phyloP scores from a whole-genome alignment of 2,113 vertebrate genomes.

The Coptodon rendalli region DNA sequence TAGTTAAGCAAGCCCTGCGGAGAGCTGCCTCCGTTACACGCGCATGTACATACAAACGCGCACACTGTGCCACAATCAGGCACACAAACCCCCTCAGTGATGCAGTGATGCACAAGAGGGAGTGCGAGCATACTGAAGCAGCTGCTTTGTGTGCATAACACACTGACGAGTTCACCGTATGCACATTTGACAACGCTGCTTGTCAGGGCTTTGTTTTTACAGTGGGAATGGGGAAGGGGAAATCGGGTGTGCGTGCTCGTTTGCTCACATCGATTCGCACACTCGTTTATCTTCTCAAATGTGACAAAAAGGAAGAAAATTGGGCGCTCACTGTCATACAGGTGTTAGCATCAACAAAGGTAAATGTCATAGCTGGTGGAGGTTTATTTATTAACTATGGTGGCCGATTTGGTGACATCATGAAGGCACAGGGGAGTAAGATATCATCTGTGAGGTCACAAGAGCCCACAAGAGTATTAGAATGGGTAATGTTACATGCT shows the following conservation, averaged over 20 bases:
- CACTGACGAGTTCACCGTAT: constrained; percentile 47
- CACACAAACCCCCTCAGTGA: neutral
- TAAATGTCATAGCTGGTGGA: neutral
- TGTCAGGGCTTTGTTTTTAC: constrained; percentile 39
- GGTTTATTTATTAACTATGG: neutral
- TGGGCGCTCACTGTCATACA: neutral
- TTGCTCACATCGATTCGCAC: neutral
- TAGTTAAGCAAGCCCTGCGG: constrained; percentile 60
- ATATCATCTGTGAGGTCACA: neutral
- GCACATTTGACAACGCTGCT: constrained; percentile 36
- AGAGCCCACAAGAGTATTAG: neutral
- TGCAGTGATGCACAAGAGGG: neutral
- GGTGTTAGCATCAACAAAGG: neutral
- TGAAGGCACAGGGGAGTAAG: neutral
- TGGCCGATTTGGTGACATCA: neutral
- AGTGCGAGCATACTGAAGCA: neutral
- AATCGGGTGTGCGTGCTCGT: neutral
- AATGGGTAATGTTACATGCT: neutral
- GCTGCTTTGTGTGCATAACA: constrained; percentile 27
- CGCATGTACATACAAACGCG: neutral
- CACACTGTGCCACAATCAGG: neutral
- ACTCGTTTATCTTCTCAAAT: neutral
- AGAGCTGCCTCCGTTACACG: constrained; percentile 16
- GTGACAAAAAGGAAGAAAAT: neutral
- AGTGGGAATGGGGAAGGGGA: neutral